Base-by-base conservation (phyloP, 2,797 vertebrate genomes). In the Rousettus madagascariensis region DNA sequence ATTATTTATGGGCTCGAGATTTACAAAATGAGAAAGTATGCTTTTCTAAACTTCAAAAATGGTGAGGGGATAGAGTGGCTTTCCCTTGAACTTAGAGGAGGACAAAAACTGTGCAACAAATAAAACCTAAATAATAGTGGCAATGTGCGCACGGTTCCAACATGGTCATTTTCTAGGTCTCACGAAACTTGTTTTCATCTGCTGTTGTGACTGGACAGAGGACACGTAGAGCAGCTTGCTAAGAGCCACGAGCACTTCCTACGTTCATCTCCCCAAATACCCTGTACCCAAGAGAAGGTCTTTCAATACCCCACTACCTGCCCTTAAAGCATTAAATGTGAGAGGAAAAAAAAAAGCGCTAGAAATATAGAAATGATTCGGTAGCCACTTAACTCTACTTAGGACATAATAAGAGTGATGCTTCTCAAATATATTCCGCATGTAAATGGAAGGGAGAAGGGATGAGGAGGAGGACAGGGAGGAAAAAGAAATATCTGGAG, bases 1-100 rank as follows among this genome's bases (percentile, higher is more conserved):
- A 75, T n/a, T 55, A 83, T 5, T 55, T 79, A 86, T 26, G 51
- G 36, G 57, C 3, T 28, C 43, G 53, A 90, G 43, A 92, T 38
- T 92, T 72, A 85, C 17, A 87, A 91, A 87, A 86, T 28, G 51
- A 46, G 24, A 86, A 86, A n/a, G 6, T 10, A 59, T 4, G 8
- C 4, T 55, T 68, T 78, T 91, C 75, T 86, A 63, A 86, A 79
- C 8, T 80, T 94, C 63, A 93, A 87, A 90, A 86, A 74, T 43
- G 30, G 41, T 20, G 16, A 61, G 28, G n/a, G 66, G 26, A 59
- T 71, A 78, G n/a, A 66, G 15, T 61, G 11, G 33, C 13, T 87
- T 96, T 69, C 30, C 19, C 61, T 69, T 77, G 36, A 86, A 88
- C 22, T 83, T 43, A 72, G 19, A 75, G 83, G 57, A 84, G 78